Base-by-base conservation (phyloP, 2,888 invertebrate genomes). In the Cephonodes hylas region DNA sequence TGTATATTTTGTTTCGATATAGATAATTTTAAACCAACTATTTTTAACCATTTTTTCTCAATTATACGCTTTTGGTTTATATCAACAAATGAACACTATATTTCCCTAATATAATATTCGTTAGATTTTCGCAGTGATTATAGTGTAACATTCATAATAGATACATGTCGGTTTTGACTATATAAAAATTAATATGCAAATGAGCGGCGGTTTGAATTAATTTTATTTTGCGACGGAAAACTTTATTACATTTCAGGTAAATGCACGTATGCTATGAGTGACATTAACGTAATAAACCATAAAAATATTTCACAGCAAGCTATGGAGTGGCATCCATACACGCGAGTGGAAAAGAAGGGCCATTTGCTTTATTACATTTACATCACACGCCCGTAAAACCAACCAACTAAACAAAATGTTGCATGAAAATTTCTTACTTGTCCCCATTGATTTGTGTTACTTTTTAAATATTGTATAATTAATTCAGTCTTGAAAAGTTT, bases 321-420 rank as follows among this genome's bases (percentile, higher is more conserved):
- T 74, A 76, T 76, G 78, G 80, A 81, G 82, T 77, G 80, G 71
- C 76, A 74, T 74, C 78, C 75, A 76, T 71, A 75, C 81, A 80
- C 78, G 77, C 74, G 76, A 83, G 81, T 76, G 76, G 75, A 69
- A 69, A 79, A 81, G 79, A 79, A 82, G 81, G 75, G 73, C 81
- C 86, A 88, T 88, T 87, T 87, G 70, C 80, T 83, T 85, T 88
- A 88, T 88, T 87, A 87, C 87, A 87, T 88, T 88, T 83, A 86
- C 88, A 88, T 88, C 83, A 83, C 79, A 80, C 75, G 75, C 77
- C 84, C 84, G 81, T 86, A 85, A 86, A 80, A 80, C 79, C 82
- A 80, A 76, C 76, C 82, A 75, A 79, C 81, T 81, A 82, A 77
- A 86, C 80, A 83, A 84, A 86, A 87, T 86, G 84, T 83, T 80